Conservation (phyloP, 2,888 invertebrate species). For the Drosophila formosana region DNA sequence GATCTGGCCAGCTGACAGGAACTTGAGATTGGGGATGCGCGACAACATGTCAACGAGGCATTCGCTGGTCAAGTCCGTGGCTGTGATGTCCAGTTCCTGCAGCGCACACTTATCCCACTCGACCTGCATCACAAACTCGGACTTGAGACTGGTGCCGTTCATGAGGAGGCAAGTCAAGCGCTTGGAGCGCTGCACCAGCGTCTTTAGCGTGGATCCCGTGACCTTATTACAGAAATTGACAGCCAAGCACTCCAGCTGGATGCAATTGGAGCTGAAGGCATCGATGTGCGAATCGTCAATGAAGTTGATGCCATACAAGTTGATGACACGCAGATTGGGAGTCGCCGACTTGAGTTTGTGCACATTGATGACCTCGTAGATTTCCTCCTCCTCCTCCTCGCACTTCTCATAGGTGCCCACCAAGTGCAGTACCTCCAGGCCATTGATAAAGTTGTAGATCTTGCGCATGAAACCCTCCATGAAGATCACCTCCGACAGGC, state of each 20-base stretch:
- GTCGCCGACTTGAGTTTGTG: slow-evolving; percentile 99
- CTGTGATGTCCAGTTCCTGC: slow-evolving; percentile 98
- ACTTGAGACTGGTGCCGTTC: slow-evolving; percentile 98
- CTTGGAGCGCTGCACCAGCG: slow-evolving; percentile 96
- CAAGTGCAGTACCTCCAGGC: slow-evolving; percentile 96
- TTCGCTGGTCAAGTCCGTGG: slow-evolving; percentile 97
- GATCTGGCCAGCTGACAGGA: slow-evolving; percentile 97
- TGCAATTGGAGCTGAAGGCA: slow-evolving; percentile 98
- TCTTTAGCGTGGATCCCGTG: slow-evolving; percentile 97
- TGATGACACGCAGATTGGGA: slow-evolving; percentile 98
- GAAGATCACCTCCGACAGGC: slow-evolving; percentile 98
- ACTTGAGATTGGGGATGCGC: slow-evolving; percentile 93
- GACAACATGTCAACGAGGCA: slow-evolving; percentile 96
- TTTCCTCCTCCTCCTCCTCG: slow-evolving; percentile 99
- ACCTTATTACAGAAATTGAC: slow-evolving; percentile 99
- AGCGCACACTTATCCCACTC: slow-evolving; percentile 99
- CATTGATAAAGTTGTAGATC: slow-evolving; percentile 99
- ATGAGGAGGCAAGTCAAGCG: slow-evolving; percentile 96
- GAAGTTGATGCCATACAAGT: slow-evolving; percentile 99
- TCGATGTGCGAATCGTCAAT: slow-evolving; percentile 99
- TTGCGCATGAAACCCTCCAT: slow-evolving; percentile 99
- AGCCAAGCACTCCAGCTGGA: slow-evolving; percentile 97
- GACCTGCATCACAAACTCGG: slow-evolving; percentile 96
- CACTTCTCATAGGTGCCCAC: slow-evolving; percentile 99
- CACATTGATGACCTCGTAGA: slow-evolving; percentile 99